Percentiles rank a stretch among this genome's conserved stretches.
phyloP scores from a whole-genome alignment of 2,888 invertebrate species.

The Pegoplata infirma region DNA sequence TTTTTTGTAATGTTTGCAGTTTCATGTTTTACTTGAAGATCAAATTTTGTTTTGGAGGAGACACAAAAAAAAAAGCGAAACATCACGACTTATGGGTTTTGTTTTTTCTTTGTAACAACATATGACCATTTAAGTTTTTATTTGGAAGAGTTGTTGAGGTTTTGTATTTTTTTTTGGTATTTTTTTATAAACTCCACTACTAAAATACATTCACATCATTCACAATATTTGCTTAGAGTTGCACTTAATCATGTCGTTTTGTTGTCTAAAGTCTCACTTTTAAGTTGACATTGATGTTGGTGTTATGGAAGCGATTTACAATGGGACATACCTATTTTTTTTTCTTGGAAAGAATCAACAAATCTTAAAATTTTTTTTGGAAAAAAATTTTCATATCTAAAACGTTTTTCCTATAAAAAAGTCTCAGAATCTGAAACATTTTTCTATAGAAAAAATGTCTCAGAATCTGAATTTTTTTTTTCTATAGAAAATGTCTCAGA shows the following conservation, averaged over 20 bases:
- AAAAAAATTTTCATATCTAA: too few species aligned
- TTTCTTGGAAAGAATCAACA: too few species aligned
- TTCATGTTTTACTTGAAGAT: conserved; percentile 58
- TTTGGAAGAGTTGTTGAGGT: conserved; percentile 10
- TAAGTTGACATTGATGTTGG: conserved; percentile 58
- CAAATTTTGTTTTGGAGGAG: conserved; percentile 47
- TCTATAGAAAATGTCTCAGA: too few species aligned
- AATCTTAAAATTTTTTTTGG: too few species aligned
- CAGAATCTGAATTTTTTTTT: too few species aligned
- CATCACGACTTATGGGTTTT: conserved; percentile 55
- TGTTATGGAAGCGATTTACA: not conserved
- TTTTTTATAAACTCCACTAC: not conserved
- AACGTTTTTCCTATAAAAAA: too few species aligned
- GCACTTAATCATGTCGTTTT: conserved; percentile 64
- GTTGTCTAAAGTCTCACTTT: conserved; percentile 62
- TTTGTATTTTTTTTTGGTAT: conserved; percentile 4
- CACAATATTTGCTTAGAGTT: conserved; percentile 62
- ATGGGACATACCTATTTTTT: too few species aligned
- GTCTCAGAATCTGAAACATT: too few species aligned
- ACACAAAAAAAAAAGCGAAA: conserved; percentile 24
- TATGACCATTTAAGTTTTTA: conserved; percentile 35
- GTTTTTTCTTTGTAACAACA: conserved; percentile 24
- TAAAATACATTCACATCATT: conserved; percentile 46
- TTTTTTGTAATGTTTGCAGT: conserved; percentile 48
- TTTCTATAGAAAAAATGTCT: too few species aligned